Evolutionary conservation across 2,888 invertebrate genomes (phyloP).

Genomic region (Molorchus minor): DNA sequence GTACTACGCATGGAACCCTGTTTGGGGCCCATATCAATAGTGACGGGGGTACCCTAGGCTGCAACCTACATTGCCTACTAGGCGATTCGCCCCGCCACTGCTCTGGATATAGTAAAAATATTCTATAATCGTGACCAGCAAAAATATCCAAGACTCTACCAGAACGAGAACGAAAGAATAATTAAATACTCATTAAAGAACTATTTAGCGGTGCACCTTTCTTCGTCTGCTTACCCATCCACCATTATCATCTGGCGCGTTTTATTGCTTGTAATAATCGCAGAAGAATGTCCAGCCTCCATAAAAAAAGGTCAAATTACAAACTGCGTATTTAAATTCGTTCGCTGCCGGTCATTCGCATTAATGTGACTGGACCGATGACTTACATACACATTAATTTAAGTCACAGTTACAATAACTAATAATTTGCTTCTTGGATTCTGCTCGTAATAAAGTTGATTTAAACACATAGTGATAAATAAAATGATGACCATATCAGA

Average conservation of each 20-base stretch:
- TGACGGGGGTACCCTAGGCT: too few species aligned
- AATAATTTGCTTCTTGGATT: constrained; percentile 18
- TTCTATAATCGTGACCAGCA: background rate
- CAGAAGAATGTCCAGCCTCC: constrained; percentile 2
- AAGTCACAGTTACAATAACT: constrained; percentile 17
- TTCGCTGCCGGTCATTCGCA: constrained; percentile 10
- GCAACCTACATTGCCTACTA: too few species aligned
- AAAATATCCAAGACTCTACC: background rate
- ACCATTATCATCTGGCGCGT: constrained; percentile 2
- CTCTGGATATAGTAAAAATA: too few species aligned
- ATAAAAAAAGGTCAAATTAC: constrained; percentile 20
- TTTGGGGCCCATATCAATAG: too few species aligned
- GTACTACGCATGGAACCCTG: too few species aligned
- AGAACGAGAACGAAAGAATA: too few species aligned
- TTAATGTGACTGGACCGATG: background rate
- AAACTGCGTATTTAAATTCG: constrained; percentile 17
- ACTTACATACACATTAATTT: constrained; percentile 7
- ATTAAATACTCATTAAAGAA: background rate
- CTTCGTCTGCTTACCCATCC: background rate
- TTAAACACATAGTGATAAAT: constrained; percentile 19
- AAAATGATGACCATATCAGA: background rate
- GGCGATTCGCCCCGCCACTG: too few species aligned
- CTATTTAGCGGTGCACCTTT: background rate
- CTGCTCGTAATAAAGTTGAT: constrained; percentile 18
- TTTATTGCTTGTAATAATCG: constrained; percentile 8